A percentile compares a stretch with the other conserved stretches of the same genome.
phyloP scores from a whole-genome alignment of 2,797 vertebrate genomes.

The Notolabrus celidotus region DNA sequence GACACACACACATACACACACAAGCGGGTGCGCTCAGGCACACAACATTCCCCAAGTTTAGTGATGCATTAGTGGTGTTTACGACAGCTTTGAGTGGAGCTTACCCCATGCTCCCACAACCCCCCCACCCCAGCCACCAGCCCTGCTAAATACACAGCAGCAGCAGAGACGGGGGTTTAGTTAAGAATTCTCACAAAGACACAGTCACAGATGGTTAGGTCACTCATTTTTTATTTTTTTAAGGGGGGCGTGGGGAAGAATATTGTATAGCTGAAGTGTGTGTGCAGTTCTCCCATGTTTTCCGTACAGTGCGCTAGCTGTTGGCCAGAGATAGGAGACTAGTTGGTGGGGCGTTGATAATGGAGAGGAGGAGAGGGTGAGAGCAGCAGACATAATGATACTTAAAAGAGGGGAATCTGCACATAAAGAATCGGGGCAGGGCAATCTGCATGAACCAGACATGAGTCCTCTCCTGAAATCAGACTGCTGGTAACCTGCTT shows the following conservation, averaged over 20 bases:
- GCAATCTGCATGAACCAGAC: neutral
- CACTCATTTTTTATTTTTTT: conserved; percentile 33
- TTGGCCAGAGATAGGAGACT: conserved; percentile 1
- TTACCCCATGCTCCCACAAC: conserved; percentile 66
- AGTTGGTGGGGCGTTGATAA: conserved; percentile 13
- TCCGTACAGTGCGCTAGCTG: too few relatives aligned
- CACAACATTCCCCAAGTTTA: conserved; percentile 83
- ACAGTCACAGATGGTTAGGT: conserved; percentile 75
- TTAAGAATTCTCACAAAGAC: conserved; percentile 56
- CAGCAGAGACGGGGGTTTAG: conserved; percentile 53
- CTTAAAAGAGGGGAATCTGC: neutral
- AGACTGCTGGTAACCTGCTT: neutral
- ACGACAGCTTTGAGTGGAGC: conserved; percentile 83
- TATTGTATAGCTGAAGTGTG: neutral
- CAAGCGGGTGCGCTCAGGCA: conserved; percentile 14
- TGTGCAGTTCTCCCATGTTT: conserved; percentile 14
- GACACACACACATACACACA: conserved; percentile 13
- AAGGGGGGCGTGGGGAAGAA: neutral
- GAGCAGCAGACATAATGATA: neutral
- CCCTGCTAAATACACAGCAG: conserved; percentile 22
- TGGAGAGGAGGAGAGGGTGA: neutral
- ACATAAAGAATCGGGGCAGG: neutral
- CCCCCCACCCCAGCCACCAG: neutral
- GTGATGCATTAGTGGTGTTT: conserved; percentile 87
- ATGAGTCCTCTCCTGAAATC: neutral